Base-by-base conservation (phyloP, 2,888 invertebrate genomes). In the Labia minor region DNA sequence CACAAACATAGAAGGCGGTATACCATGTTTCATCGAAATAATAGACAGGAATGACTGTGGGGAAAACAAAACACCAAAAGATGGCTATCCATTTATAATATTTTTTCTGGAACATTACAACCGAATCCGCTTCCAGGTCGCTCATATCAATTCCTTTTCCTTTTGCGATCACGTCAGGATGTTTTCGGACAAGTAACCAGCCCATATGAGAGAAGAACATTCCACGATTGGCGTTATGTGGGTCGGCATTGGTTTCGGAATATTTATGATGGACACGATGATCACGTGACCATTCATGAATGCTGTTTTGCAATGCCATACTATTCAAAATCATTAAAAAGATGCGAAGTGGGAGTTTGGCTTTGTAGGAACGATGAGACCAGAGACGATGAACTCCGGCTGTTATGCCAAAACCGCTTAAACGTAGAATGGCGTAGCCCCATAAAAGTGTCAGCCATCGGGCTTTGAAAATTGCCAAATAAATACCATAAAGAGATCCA, bases 151-250 rank as follows among this genome's bases (percentile, higher is more conserved):
- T 83, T 63, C 86, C 84, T 72, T 90, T 88, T 74, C 95, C 95
- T 77, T 94, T 95, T 70, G 80, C 82, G 75, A 85, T 90, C 49
- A 97, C 90, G 70, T 92, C 90, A 0, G 92, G 92, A 76, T 96
- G 96, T 77, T 97, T 96, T 72, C 87, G 85, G 73, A 89, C 88
- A 67, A 96, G 79, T 69, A 97, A 81, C 97, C 97, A 97, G 68
- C 97, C 97, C 73, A 96, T 84, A 78, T 97, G 97, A 0, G 95
- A 86, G 80, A 96, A 97, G 84, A 96, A 96, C 81, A 97, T 95
- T 10, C 97, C 97, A 21, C 95, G 83, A 65, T 78, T 90, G 1
- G 94, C 92, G 76, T 95, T 94, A 77, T 95, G 94, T 0, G 95
- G 95, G 79, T 95, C 95, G 0, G 94, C 95, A 76, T 95, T 88